Base-by-base conservation (phyloP, 2,797 vertebrate species). In the Eidolon dupreanum region DNA sequence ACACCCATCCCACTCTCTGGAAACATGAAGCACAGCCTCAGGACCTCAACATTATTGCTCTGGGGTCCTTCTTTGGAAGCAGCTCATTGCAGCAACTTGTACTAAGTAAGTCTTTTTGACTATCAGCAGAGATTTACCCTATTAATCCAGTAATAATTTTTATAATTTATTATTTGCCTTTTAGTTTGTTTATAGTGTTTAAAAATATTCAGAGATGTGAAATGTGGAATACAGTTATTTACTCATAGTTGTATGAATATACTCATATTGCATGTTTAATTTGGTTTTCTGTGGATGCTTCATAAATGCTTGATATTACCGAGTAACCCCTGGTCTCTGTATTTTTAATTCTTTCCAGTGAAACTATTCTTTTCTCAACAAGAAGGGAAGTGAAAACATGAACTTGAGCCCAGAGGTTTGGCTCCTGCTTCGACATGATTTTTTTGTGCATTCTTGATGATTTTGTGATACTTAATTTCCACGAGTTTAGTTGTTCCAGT, bases 311-410 rank as follows among this genome's bases (percentile, higher is more conserved):
- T 84, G 33, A 68, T 63, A 53, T 81, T 65, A 71, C 8, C 19
- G 38, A 88, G 28, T 4, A 73, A 49, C 2, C 8, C n/a, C n/a
- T 41, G 53, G 2, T 15, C 17, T 86, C 17, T 85, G 6, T 4
- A 53, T n/a, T 83, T 95, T 81, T 63, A 75, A 88, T 26, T 92
- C 31, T 96, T 94, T 90, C 36, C 28, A 75, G 8, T 66, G 28
- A 94, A 59, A 63, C 6, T 49, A 11, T 74, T 87, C 53, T 94
- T 84, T n/a, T 88, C 11, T 70, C 55, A 75, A 55, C 6, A 17
- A 31, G n/a, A 77, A 85, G 16, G 57, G 24, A 33, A 77, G 36
- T 46, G 20, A 74, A 33, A 73, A 75, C 2, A 3, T 31, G 63
- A 70, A 55, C 20, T 15, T 24, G 11, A 83, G 15, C 16, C 9